Percentiles rank a stretch among this genome's conserved stretches.
These are phyloP conservation scores for Uropsilus gracilis DNA, from an alignment of 2,113 vertebrate genomes.

Conservation along the genomic window DNA sequence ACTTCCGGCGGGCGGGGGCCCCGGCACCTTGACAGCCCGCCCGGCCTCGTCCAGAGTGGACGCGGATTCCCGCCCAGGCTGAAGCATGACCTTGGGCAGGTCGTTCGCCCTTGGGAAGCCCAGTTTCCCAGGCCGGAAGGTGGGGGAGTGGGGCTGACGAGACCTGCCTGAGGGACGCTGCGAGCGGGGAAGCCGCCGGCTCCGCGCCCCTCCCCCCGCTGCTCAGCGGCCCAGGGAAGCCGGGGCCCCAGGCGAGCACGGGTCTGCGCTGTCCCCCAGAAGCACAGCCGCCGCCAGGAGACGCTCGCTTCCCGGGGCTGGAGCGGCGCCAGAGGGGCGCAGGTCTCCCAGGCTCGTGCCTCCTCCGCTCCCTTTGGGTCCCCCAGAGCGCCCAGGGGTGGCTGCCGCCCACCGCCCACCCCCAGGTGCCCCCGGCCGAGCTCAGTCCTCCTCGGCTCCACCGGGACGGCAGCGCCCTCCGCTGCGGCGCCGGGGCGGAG, in stretches of 20 bases:
- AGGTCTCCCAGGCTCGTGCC: background rate
- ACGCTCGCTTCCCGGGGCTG: too few relatives aligned
- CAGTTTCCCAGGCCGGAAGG: constrained; percentile 7
- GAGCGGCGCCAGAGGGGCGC: too few relatives aligned
- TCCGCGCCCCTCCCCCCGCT: too few relatives aligned
- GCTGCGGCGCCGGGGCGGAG: too few relatives aligned
- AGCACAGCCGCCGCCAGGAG: background rate
- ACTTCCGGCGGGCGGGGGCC: background rate
- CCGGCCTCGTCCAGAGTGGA: background rate
- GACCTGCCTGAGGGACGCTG: background rate
- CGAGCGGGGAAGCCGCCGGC: too few relatives aligned
- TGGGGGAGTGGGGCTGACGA: background rate
- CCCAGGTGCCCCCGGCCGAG: background rate
- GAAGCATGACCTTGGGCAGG: background rate
- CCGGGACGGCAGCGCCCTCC: too few relatives aligned
- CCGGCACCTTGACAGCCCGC: background rate
- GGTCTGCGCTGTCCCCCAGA: too few relatives aligned
- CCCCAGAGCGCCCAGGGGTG: background rate
- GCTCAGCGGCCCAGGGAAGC: background rate
- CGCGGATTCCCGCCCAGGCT: background rate
- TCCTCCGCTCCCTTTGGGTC: background rate
- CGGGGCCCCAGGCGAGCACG: fast-evolving
- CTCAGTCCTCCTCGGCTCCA: too few relatives aligned
- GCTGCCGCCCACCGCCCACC: background rate
- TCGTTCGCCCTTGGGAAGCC: background rate